Evolutionary conservation across 2,888 invertebrate genomes (phyloP).

Genomic region (Drosophila kanekoi): DNA sequence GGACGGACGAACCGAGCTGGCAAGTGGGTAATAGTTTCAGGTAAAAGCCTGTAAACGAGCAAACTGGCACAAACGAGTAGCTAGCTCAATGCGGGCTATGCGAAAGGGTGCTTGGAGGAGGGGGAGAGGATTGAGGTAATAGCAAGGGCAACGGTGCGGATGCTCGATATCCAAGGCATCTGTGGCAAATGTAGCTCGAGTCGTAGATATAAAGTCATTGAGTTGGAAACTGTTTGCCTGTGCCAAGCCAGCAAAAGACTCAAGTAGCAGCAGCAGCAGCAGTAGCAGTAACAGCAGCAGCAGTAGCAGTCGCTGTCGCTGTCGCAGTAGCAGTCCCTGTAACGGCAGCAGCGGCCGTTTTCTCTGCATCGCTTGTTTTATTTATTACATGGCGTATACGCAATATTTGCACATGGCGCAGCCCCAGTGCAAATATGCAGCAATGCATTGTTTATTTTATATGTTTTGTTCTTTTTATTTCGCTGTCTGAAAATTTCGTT

Average conservation of each 20-base stretch:
- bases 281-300: constrained; percentile 7
- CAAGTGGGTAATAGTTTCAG: constrained; percentile 80
- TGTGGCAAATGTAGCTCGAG: constrained; percentile 70
- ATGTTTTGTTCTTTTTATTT: constrained; percentile 23
- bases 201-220: constrained; percentile 75
- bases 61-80: constrained; percentile 80
- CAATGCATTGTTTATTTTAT: constrained; percentile 64
- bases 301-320: constrained; percentile 29
- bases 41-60: constrained; percentile 81
- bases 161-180: constrained; percentile 72
- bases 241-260: constrained; percentile 62
- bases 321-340: constrained; percentile 8
- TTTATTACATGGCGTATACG: constrained; percentile 78
- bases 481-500: constrained; percentile 18
- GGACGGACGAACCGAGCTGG: constrained; percentile 54
- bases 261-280: constrained; percentile 46
- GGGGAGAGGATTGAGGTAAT: neutral
- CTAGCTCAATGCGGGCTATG: constrained; percentile 55
- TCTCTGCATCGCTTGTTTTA: constrained; percentile 58
- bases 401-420: constrained; percentile 58
- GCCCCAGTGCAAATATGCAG: constrained; percentile 55
- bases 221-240: constrained; percentile 75
- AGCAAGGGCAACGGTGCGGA: constrained; percentile 53
- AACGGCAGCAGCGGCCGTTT: constrained; percentile 26
- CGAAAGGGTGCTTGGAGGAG: neutral